Base-by-base conservation (phyloP, 2,888 invertebrate genomes). In the Noctua janthe region DNA sequence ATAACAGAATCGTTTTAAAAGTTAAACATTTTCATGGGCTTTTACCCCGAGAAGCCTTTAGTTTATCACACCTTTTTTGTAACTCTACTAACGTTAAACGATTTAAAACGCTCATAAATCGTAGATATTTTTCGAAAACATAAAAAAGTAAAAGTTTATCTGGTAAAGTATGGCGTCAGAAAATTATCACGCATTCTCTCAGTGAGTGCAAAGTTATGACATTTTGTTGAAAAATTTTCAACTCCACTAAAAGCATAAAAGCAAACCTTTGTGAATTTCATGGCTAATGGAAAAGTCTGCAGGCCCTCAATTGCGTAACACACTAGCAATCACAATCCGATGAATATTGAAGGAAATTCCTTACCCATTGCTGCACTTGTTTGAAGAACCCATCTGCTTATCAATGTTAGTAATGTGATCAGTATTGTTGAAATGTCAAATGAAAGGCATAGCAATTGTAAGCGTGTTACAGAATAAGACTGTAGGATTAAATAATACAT, bases 231-330 rank as follows among this genome's bases (percentile, higher is more conserved):
- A 80, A 35, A 62, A 2, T 54, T 74, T 82, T 56, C 13, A 64
- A 67, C 35, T 51, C 47, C n/a, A 76, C 66, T 72, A 64, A 84
- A 81, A 82, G 56, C 67, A 64, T 47, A 51, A 84, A 76, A 82
- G 56, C 67, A 70, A 29, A 8, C 39, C 70, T 80, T 73, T 83
- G 74, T 77, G 29, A 76, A 76, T 43, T 39, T 75, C 67, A 59
- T 47, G 70, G 77, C 70, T 85, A 84, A 81, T 84, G 64, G 75
- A 78, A 83, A 74, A 64, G 77, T 59, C 39, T 43, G 54, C 35
- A 1, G 23, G 5, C 4, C 66, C 20, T 20, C 29, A 17, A 69
- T 69, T 69, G 4, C 47, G 69, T 69, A 47, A 69, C 17, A 69
- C 69, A 47, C n/a, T 20, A 20, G 20, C 20, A 64, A 35, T 62